Evolutionary conservation across 2,113 vertebrate species (phyloP), one percentile per base, ranked within the genome.

Genomic region (Ctenodactylus gundi): DNA sequence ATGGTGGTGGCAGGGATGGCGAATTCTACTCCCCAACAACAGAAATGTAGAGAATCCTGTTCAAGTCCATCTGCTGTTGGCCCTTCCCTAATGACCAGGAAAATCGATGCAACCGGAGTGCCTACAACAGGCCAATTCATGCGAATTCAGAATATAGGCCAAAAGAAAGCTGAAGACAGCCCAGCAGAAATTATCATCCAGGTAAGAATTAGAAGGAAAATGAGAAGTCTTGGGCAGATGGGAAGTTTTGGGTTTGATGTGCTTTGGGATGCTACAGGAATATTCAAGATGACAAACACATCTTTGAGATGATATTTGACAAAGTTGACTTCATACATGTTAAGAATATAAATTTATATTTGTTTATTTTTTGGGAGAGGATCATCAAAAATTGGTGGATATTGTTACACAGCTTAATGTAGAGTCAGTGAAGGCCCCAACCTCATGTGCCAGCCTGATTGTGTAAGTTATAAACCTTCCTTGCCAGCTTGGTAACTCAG

Each of bases 111-210:
- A 17, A 96, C 94, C 88, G 98, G 97, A 93, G 77, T 96, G 82
- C 97, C 98, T 96, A 4, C 98, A 57, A 85, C 98, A 96, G 98
- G 98, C 83, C 98, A 98, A 94, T 99, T 99, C 93, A 96, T 99
- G 97, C 98, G 98, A 95, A 98, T 99, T 98, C 99, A 98, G 98
- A 98, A 98, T 95, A 96, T 99, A 70, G 87, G 98, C 7, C 99
- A 99, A 97, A 99, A 99, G 97, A 98, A 98, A 97, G 97, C 98
- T 76, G 98, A 98, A 97, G 98, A 98, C 92, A 98, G 97, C 27
- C 98, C 98, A 44, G 98, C 98, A 85, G 98, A 98, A 97, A 98
- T 98, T 93, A 98, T 99, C 85, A 99, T 99, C 78, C 99, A 99
- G 99, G 99, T 99, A 98, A 98, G 97, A 96, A 88, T 11, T 39